Conservation (phyloP, 2,888 invertebrate species). For the Autographa pulchrina region DNA sequence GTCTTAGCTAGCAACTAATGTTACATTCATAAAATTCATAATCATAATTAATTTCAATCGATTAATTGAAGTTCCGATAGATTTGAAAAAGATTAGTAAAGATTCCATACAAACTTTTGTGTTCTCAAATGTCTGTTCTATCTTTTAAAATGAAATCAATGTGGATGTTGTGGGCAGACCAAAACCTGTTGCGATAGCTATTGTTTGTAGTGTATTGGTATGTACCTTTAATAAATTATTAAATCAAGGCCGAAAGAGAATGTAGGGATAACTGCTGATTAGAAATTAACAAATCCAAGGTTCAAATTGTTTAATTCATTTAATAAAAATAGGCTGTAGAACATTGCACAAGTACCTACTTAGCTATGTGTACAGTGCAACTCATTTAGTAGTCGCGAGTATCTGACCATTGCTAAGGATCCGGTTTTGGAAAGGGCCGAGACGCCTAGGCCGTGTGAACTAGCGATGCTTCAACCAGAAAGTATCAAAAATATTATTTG, state of each 20-base stretch:
- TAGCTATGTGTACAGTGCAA: not conserved
- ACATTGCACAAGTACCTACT: no score
- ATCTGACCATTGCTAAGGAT: not conserved
- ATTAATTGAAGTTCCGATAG: no score
- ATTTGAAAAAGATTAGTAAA: no score
- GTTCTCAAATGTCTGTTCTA: no score
- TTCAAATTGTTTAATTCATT: not conserved
- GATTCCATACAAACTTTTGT: no score
- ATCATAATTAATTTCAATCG: no score
- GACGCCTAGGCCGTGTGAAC: not conserved
- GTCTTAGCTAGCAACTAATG: no score
- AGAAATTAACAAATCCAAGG: not conserved
- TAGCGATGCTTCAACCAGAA: not conserved
- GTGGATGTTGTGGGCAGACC: not conserved
- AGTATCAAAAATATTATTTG: not conserved
- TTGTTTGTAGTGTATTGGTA: not conserved
- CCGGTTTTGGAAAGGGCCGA: not conserved
- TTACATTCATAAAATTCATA: no score
- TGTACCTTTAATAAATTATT: slow-evolving; percentile 5
- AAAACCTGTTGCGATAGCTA: not conserved
- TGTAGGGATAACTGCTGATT: slow-evolving; percentile 16
- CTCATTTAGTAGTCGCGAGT: not conserved
- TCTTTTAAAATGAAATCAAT: not conserved
- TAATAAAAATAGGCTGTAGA: not conserved
- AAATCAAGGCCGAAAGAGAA: slow-evolving; percentile 41